Evolutionary conservation across 2,888 invertebrate genomes (phyloP), one percentile per base, ranked within the genome.

Genomic region (Trachelus troglodyta): DNA sequence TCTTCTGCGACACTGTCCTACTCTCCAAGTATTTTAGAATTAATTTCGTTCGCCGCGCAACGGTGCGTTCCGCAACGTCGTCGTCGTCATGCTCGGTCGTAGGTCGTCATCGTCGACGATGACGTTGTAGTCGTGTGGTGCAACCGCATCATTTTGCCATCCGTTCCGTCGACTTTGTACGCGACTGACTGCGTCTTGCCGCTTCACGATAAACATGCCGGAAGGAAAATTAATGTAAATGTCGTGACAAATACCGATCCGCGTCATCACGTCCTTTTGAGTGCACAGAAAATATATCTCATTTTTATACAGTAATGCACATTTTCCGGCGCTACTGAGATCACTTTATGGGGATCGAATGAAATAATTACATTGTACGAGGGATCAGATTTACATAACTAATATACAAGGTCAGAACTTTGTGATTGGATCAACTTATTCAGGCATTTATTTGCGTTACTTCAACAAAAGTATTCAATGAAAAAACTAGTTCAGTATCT

Each of bases 21-120:
- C 79, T 82, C 81, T 77, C 80, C 80, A 82, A 84, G 84, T 84
- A 84, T 84, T 84, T 84, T 81, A 78, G 82, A 83, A 83, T 84
- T 84, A 84, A 84, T 83, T 84, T 81, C 81, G 80, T 77, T 15
- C 34, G 30, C 11, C 69, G 30, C 69, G 69, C 69, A 30, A 11
- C 69, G 69, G 11, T 33, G 69, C 33, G 69, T n/a, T 30, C 15
- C 69, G 68, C 71, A 69, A 73, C 80, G 73, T 75, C 74, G 76
- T 76, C 82, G 75, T 77, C 56, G 74, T 76, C 23, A 74, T 69
- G 74, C 37, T 30, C 33, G 15, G 23, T n/a, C 23, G 69, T 69
- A 30, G 69, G 40, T 69, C 56, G 37, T 40, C 68, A 35, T 69
- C 73, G 34, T 76, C 69, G 15, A 15, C 40, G 40, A 40, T 30